Conservation (phyloP, 2,113 vertebrate species). For the Dissostichus mawsoni region DNA sequence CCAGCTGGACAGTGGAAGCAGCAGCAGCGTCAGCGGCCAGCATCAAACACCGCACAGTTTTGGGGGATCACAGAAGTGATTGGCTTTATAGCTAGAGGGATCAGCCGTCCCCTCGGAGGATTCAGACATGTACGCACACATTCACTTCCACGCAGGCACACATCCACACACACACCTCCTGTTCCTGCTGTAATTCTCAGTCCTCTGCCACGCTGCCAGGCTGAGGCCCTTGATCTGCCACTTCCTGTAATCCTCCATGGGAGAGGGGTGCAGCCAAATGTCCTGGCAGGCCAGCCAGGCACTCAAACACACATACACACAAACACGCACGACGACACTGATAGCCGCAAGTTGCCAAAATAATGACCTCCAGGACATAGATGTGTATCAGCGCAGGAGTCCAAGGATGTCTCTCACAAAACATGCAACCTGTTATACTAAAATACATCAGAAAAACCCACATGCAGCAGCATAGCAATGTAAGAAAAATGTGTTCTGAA, state of each 20-base stretch:
- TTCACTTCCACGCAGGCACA: constrained; percentile 35
- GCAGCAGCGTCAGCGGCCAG: constrained; percentile 44
- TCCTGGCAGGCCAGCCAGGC: constrained; percentile 54
- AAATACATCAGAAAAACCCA: constrained; percentile 5
- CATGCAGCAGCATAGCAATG: background rate
- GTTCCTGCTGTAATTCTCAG: constrained; percentile 73
- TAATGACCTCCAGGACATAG: background rate
- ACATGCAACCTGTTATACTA: constrained; percentile 6
- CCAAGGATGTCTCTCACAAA: constrained; percentile 8
- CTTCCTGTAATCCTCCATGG: constrained; percentile 78
- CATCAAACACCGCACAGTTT: constrained; percentile 65
- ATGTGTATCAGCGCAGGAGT: constrained; percentile 16
- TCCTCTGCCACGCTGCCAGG: constrained; percentile 69
- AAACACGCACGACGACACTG: background rate
- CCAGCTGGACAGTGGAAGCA: constrained; percentile 58
- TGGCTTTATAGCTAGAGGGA: constrained; percentile 61
- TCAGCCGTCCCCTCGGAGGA: constrained; percentile 59
- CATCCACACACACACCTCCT: constrained; percentile 48
- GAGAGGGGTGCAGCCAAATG: constrained; percentile 69
- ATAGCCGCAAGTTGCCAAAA: constrained; percentile 3
- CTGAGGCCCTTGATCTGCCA: constrained; percentile 81
- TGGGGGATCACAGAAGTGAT: constrained; percentile 65
- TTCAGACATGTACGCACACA: constrained; percentile 27
- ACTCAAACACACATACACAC: constrained; percentile 44
- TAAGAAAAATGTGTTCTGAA: constrained; percentile 28